A percentile compares a stretch with the other conserved stretches of the same genome.
phyloP scores from a whole-genome alignment of 2,888 invertebrate species.

The Epistrophe grossulariae region DNA sequence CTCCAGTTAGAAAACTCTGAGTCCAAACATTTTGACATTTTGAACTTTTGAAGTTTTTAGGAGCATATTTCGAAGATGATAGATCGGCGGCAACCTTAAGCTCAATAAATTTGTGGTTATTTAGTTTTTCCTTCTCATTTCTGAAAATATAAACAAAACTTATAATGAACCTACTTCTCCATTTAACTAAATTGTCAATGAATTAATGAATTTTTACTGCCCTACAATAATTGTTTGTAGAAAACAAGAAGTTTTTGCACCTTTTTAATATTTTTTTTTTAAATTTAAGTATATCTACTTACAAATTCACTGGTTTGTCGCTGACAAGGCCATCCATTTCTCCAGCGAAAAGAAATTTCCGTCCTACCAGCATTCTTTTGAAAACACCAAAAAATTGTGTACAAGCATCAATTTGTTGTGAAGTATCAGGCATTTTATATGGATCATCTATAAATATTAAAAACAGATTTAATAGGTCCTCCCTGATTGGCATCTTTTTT shows the following conservation, averaged over 20 bases:
- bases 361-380: constrained; percentile 85
- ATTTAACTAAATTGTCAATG: too few species aligned
- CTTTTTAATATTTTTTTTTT: too few species aligned
- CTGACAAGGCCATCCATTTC: constrained; percentile 51
- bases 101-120: constrained; percentile 86
- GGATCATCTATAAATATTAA: constrained; percentile 42
- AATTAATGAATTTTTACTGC: too few species aligned
- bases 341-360: constrained; percentile 86
- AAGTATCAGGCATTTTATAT: constrained; percentile 80
- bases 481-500: too few species aligned
- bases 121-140: constrained; percentile 7
- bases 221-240: too few species aligned
- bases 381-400: constrained; percentile 88
- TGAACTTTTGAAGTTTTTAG: constrained; percentile 84
- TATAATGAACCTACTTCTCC: too few species aligned
- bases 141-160: constrained; percentile 12
- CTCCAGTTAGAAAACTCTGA: constrained; percentile 89
- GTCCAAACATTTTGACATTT: constrained; percentile 89
- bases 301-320: constrained; percentile 32
- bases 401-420: constrained; percentile 84
- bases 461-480: not conserved
- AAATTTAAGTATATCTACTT: not conserved
- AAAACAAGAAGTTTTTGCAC: not conserved
- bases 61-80: constrained; percentile 84
- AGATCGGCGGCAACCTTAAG: constrained; percentile 88